Evolutionary conservation across 2,888 invertebrate species (phyloP), one percentile per base, ranked within the genome.

Genomic region (Drosophila bunnanda): DNA sequence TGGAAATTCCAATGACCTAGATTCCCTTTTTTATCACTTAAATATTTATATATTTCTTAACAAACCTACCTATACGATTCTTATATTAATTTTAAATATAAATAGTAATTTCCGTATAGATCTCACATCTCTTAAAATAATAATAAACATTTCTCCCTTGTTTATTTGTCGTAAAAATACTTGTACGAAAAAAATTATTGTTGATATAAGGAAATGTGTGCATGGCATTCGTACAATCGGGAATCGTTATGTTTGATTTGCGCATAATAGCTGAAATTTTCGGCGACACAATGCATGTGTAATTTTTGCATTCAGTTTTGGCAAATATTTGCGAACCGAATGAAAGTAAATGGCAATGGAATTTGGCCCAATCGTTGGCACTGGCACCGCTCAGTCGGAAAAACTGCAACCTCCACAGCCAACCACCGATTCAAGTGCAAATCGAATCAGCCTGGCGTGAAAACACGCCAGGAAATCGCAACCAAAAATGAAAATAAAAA

Each of bases 371-470:
- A 60, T 68, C 44, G 46, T 8, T 52, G 48, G 50, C 54, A 69
- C 32, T 39, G 36, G 43, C 43, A 44, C 36, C 36, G 57, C 46
- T 58, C 68, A 46, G 25, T 34, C 9, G 52, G 52, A 61, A 55
- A 70, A 44, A 34, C 54, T 61, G 50, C 62, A 61, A 52, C 41
- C 54, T 52, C 70, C 32, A 38, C 36, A 30, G 28, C 62, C 48
- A 41, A 36, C 57, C 41, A 17, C 22, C 58, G 39, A 54, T 71
- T 71, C 64, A 73, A 79, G 78, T 78, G 84, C 73, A 84, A 81
- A 81, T 77, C 77, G 82, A 80, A 76, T 69, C 73, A 76, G 68
- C 62, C 56, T 68, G 50, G 75, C 66, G 72, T 72, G 67, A 66
- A 71, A 76, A 55, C 34, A 68, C 64, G 67, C 44, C 48, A 53